A percentile compares a stretch with the other conserved stretches of the same genome.
These are phyloP conservation scores for Acrobasis consociella DNA, from an alignment of 2,888 invertebrate species.

Conservation along the genomic window DNA sequence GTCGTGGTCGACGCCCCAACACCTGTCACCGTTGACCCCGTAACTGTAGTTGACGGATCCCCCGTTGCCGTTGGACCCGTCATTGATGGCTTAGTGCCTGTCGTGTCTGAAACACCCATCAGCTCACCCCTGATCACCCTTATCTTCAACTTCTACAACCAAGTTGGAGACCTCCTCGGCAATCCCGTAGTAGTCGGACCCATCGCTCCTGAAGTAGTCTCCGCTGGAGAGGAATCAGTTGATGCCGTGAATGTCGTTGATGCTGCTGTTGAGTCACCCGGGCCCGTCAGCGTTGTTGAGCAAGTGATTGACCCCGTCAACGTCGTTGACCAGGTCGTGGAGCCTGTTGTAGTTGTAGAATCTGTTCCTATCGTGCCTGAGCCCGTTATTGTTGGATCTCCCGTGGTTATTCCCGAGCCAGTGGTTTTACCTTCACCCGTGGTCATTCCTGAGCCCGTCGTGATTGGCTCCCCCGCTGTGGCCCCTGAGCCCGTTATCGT, in stretches of 20 bases:
- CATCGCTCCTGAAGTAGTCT: neutral
- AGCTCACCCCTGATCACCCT: slow-evolving; percentile 6
- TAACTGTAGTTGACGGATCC: neutral
- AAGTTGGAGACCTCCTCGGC: neutral
- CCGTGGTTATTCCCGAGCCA: neutral
- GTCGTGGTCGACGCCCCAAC: too few relatives aligned
- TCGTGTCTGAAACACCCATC: neutral
- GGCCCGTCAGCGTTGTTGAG: neutral
- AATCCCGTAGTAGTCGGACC: neutral
- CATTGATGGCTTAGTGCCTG: slow-evolving; percentile 1
- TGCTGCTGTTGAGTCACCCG: neutral
- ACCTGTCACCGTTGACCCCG: neutral
- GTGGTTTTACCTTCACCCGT: neutral
- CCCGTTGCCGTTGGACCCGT: slow-evolving; percentile 3
- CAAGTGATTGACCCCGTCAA: neutral
- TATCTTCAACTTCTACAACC: slow-evolving; percentile 10
- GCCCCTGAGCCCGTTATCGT: neutral
- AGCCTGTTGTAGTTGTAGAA: slow-evolving; percentile 2
- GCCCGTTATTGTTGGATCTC: neutral
- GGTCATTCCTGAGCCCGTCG: neutral
- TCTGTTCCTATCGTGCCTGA: slow-evolving; percentile 7
- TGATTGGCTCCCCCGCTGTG: neutral
- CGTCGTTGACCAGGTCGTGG: neutral
- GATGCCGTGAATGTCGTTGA: slow-evolving; percentile 7
- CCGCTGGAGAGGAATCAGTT: neutral